Percentiles rank a stretch among this genome's conserved stretches.
Evolutionary conservation across 2,113 vertebrate genomes (phyloP).

Genomic region (Ptyas mucosa): DNA sequence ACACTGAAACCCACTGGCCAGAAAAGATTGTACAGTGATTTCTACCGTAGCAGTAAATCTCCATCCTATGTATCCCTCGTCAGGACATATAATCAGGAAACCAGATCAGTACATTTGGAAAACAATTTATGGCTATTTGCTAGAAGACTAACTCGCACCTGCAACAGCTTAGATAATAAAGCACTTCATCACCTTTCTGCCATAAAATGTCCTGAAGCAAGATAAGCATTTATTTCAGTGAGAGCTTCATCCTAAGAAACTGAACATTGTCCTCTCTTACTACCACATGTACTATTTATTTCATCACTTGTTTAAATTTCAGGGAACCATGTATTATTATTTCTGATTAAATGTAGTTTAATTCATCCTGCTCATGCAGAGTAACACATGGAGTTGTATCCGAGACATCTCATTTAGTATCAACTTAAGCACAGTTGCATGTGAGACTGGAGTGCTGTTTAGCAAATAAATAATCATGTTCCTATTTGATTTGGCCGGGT

Average conservation of each 20-base stretch:
- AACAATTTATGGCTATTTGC: constrained; percentile 32
- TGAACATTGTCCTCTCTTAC: constrained; percentile 21
- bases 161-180: constrained; percentile 42
- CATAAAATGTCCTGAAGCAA: constrained; percentile 50
- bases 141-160: neutral
- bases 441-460: neutral
- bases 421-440: neutral
- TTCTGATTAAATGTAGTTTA: neutral
- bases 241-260: constrained; percentile 41
- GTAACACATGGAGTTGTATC: fast-evolving
- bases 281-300: constrained; percentile 17
- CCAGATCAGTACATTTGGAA: neutral
- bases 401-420: neutral
- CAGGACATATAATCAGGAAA: neutral
- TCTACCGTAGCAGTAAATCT: neutral
- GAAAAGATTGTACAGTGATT: no score
- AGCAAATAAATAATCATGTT: neutral
- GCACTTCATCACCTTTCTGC: constrained; percentile 48
- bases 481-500: neutral
- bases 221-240: constrained; percentile 30
- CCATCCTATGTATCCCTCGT: neutral
- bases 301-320: neutral
- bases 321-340: neutral
- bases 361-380: neutral
- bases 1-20: neutral